A percentile compares a stretch with the other conserved stretches of the same genome.
Evolutionary conservation across 2,797 vertebrate genomes (phyloP).

Genomic region (Nyctibius grandis): DNA sequence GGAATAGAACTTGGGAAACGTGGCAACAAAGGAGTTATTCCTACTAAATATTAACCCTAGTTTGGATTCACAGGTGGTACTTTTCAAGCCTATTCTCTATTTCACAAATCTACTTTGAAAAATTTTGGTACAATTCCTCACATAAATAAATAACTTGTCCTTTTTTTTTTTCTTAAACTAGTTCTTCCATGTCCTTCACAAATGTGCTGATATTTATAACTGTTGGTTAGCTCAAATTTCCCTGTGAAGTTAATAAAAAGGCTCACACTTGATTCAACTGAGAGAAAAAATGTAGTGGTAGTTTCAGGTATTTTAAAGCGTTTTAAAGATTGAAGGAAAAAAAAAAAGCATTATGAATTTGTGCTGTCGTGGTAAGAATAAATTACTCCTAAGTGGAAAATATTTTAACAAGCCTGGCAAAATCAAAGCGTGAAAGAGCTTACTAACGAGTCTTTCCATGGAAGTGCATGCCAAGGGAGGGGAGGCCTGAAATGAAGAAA

Average conservation of each 20-base stretch:
- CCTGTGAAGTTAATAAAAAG: background rate
- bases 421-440: background rate
- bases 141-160: background rate
- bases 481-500: background rate
- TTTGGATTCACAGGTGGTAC: background rate
- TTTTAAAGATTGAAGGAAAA: background rate
- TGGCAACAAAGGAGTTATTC: background rate
- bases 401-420: slow-evolving; percentile 31
- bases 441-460: background rate
- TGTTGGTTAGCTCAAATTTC: background rate
- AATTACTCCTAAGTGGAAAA: slow-evolving; percentile 52
- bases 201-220: background rate
- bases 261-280: background rate
- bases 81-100: background rate
- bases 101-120: background rate
- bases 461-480: background rate
- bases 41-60: background rate
- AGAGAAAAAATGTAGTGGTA: background rate
- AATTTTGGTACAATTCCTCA: background rate
- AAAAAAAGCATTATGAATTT: background rate
- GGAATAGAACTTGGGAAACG: background rate
- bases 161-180: background rate
- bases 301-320: background rate
- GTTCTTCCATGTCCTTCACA: background rate
- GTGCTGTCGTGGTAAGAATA: background rate